Evolutionary conservation across 2,113 vertebrate species (phyloP).

Genomic region (Heteronetta atricapilla): DNA sequence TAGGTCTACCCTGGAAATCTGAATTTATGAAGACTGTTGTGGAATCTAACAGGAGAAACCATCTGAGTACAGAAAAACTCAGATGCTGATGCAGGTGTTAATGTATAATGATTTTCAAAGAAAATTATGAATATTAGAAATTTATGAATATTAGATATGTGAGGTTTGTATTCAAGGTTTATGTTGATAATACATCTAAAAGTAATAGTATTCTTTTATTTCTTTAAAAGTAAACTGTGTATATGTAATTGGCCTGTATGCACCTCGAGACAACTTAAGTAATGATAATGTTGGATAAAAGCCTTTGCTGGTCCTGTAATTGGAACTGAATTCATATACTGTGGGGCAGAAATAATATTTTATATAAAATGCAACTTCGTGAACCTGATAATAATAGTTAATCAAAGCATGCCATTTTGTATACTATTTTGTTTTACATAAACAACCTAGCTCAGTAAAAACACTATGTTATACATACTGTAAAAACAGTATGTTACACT

Average conservation of each 20-base stretch:
- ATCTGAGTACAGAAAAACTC: background rate
- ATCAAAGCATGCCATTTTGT: background rate
- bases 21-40: background rate
- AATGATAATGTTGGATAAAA: background rate
- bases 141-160: background rate
- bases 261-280: background rate
- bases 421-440: background rate
- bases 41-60: background rate
- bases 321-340: background rate
- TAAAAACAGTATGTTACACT: background rate
- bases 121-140: background rate
- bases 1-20: background rate
- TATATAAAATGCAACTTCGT: background rate
- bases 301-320: background rate
- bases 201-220: background rate
- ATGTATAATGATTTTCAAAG: background rate
- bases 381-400: background rate
- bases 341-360: background rate
- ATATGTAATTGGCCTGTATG: background rate
- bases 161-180: background rate
- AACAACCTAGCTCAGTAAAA: background rate
- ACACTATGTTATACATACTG: background rate
- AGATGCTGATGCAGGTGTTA: background rate
- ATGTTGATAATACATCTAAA: background rate
- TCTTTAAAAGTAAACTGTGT: background rate